Conservation (phyloP, 2,797 vertebrate genomes). For the Cephalopachus bancanus region DNA sequence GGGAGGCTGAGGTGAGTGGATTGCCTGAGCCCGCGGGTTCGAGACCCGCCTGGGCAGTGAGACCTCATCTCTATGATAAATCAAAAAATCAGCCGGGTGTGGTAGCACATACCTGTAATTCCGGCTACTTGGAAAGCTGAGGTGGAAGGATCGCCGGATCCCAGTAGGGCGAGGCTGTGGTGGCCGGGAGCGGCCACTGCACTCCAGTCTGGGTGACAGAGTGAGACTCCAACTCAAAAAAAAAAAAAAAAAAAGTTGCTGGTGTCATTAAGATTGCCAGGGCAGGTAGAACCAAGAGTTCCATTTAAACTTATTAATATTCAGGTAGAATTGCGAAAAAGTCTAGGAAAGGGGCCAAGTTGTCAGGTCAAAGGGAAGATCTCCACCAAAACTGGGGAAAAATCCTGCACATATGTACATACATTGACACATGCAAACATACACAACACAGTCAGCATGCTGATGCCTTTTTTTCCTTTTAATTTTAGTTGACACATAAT, state of each 20-base stretch:
- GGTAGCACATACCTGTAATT: too few species aligned
- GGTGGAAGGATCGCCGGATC: too few species aligned
- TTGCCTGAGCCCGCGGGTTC: too few species aligned
- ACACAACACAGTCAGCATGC: not conserved
- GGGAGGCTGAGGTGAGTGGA: too few species aligned
- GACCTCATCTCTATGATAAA: too few species aligned
- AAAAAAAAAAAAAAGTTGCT: not conserved
- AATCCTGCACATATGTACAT: not conserved
- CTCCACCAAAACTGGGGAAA: not conserved
- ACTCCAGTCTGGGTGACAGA: too few species aligned
- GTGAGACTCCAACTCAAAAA: too few species aligned
- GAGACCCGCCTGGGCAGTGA: too few species aligned
- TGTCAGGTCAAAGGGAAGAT: not conserved
- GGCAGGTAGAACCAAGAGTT: not conserved
- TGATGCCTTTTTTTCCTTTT: not conserved
- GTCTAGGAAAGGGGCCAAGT: not conserved
- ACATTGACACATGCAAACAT: not conserved
- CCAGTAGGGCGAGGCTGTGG: too few species aligned
- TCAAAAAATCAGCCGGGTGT: too few species aligned
- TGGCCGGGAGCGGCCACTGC: too few species aligned
- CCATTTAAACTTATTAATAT: not conserved
- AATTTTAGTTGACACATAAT: not conserved
- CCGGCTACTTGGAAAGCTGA: too few species aligned
- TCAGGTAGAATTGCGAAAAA: not conserved
- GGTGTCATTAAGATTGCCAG: not conserved